These are phyloP conservation scores for Physocephala rufipes DNA, from an alignment of 2,888 invertebrate genomes.

Conservation along the genomic window DNA sequence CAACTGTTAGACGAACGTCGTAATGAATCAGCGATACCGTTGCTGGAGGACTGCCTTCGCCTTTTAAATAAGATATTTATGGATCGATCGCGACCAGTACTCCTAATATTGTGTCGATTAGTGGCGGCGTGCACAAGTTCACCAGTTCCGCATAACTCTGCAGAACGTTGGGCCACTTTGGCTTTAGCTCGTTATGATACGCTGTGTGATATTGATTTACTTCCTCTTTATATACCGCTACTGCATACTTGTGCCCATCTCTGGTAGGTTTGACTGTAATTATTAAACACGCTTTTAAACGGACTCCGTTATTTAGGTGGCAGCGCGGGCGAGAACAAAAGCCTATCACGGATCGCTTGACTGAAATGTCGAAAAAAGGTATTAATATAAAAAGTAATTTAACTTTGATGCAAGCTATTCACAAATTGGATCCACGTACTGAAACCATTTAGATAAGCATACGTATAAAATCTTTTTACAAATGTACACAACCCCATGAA, in stretches of 20 bases:
- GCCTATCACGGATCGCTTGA: conserved; percentile 71
- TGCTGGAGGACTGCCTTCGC: conserved; percentile 75
- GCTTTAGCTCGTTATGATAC: conserved; percentile 77
- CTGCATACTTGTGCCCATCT: conserved; percentile 74
- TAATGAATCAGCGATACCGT: conserved; percentile 71
- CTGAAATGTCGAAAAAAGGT: conserved; percentile 73
- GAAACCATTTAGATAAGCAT: conserved; percentile 58
- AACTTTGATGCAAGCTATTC: conserved; percentile 74
- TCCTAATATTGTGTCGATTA: conserved; percentile 74
- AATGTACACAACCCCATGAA: conserved; percentile 9
- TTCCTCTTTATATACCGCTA: conserved; percentile 75
- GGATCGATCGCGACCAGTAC: conserved; percentile 74
- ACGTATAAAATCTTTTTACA: background rate
- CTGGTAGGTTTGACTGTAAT: conserved; percentile 66
- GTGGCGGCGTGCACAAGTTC: conserved; percentile 69
- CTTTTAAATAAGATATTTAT: conserved; percentile 72
- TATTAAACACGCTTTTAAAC: background rate
- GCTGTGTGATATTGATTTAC: conserved; percentile 76
- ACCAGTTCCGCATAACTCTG: conserved; percentile 69
- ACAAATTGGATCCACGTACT: conserved; percentile 68
- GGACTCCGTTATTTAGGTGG: conserved; percentile 67
- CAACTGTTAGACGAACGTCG: conserved; percentile 70
- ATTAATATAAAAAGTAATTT: conserved; percentile 71
- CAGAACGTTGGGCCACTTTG: conserved; percentile 75
- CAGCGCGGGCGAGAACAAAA: conserved; percentile 72